A percentile compares a stretch with the other conserved stretches of the same genome.
phyloP scores from a whole-genome alignment of 2,797 vertebrate genomes.

The Peromyscus nudipes region DNA sequence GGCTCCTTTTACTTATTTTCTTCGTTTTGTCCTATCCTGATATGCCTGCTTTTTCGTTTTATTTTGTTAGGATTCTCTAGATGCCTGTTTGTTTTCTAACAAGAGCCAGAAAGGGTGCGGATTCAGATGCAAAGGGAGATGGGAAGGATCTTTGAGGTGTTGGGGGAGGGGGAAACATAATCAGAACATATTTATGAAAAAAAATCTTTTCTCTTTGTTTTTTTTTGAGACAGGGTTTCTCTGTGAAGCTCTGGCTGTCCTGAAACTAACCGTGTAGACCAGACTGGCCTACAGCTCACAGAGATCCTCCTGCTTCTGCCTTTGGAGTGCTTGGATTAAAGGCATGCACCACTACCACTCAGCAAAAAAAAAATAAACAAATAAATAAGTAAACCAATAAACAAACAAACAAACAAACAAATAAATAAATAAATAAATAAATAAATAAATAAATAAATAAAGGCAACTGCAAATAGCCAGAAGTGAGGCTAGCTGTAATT shows the following conservation, averaged over 20 bases:
- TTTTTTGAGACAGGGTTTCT: no score
- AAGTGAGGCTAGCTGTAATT: background rate
- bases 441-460: no score
- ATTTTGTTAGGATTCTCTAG: background rate
- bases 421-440: no score
- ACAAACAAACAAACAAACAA: no score
- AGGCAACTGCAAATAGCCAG: background rate
- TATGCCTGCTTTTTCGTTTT: background rate
- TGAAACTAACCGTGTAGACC: no score
- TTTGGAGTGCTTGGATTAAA: no score
- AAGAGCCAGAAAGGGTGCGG: background rate
- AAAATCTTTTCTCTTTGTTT: background rate
- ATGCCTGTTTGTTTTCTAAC: background rate
- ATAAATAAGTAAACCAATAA: no score
- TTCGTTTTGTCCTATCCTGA: background rate
- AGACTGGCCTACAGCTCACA: no score
- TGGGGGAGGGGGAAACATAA: background rate
- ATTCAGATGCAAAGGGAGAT: background rate
- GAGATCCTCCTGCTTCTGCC: no score
- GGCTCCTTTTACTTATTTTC: background rate
- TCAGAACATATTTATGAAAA: background rate
- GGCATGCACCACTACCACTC: background rate
- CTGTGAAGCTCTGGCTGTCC: no score
- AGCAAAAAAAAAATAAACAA: background rate
- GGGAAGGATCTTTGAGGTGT: background rate